A percentile compares a stretch with the other conserved stretches of the same genome.
Conservation (phyloP, 2,113 vertebrate species). For the Grantiella picta region DNA sequence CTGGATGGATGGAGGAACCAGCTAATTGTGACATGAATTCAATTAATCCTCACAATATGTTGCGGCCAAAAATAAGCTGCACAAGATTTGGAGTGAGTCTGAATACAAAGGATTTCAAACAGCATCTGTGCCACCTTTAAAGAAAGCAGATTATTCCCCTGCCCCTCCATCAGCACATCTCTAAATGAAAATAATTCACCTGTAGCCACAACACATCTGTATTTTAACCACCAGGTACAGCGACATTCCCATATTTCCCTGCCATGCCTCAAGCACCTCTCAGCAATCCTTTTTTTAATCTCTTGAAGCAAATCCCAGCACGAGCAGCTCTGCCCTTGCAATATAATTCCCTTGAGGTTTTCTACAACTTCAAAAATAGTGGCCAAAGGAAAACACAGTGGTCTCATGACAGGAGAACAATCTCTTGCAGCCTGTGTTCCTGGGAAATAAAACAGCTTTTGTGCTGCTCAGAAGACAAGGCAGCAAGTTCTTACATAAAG, state of each 20-base stretch:
- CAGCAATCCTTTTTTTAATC: neutral
- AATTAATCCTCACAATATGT: neutral
- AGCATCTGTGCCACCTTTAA: neutral
- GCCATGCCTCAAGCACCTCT: neutral
- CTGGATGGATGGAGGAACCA: neutral
- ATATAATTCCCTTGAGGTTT: neutral
- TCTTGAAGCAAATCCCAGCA: neutral
- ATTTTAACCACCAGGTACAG: neutral
- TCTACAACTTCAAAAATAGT: neutral
- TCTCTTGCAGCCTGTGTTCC: neutral
- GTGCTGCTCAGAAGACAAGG: neutral
- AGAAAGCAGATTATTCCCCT: neutral
- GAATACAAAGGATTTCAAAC: neutral
- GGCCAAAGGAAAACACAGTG: neutral
- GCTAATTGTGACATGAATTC: neutral
- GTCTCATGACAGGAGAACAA: neutral
- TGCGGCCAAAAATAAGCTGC: neutral
- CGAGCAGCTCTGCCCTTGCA: neutral
- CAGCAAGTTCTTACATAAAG: neutral
- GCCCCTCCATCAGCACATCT: neutral
- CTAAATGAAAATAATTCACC: neutral
- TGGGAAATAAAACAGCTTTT: slow-evolving; percentile 10
- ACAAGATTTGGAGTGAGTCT: neutral
- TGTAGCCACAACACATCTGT: neutral
- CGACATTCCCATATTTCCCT: neutral